Percentiles rank a stretch among this genome's conserved stretches.
Evolutionary conservation across 2,113 vertebrate genomes (phyloP).

Genomic region (Nycticryphes semicollaris): DNA sequence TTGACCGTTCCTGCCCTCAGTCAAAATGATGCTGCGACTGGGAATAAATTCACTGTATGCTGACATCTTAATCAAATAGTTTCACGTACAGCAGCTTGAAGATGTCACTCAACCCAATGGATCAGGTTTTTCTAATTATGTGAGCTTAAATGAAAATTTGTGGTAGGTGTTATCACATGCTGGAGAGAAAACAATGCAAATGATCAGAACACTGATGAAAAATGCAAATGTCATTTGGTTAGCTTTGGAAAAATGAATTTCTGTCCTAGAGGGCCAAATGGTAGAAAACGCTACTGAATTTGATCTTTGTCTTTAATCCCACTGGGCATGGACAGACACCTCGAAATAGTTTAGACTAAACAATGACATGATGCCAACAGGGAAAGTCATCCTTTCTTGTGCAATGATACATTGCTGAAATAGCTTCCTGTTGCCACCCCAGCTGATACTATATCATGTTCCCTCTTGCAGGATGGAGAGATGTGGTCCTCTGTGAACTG

Average conservation of each 20-base stretch:
- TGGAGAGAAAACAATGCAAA: neutral
- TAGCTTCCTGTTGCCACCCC: conserved; percentile 12
- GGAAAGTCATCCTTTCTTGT: conserved; percentile 27
- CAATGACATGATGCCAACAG: neutral
- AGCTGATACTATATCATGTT: conserved; percentile 56
- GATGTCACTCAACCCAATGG: neutral
- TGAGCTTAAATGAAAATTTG: conserved; percentile 15
- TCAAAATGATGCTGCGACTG: conserved; percentile 8
- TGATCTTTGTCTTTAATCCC: neutral
- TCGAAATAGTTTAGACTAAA: conserved; percentile 51
- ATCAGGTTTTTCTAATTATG: conserved; percentile 47
- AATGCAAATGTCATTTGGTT: conserved; percentile 18
- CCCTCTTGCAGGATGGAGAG: conserved; percentile 87
- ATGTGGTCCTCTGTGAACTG: conserved; percentile 98
- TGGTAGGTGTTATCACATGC: neutral
- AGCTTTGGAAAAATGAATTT: neutral
- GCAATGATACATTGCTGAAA: conserved; percentile 32
- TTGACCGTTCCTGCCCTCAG: neutral
- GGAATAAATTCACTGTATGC: neutral
- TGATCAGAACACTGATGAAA: neutral
- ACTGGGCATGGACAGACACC: neutral
- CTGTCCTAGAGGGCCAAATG: neutral
- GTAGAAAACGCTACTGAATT: conserved; percentile 3
- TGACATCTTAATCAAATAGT: conserved; percentile 34
- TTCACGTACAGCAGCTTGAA: neutral